These are phyloP conservation scores for Diabrotica virgifera DNA, from an alignment of 1,140 invertebrate species.

Conservation along the genomic window DNA sequence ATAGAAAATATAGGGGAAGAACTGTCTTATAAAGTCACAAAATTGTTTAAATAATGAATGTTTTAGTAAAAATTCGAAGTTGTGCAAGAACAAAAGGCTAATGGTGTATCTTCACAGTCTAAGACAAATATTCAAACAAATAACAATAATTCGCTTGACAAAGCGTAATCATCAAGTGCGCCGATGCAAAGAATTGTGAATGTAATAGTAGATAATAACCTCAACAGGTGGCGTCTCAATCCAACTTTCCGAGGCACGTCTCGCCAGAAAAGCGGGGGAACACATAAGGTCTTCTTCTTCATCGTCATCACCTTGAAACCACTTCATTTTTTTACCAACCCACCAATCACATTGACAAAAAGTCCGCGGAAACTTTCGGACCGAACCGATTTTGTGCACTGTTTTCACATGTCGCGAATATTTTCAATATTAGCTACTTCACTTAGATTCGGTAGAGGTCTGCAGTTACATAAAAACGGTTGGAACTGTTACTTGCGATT, in stretches of 20 bases:
- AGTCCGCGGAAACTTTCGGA: neutral
- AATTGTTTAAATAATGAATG: no score
- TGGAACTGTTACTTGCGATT: no score
- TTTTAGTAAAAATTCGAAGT: no score
- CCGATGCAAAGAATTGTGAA: no score
- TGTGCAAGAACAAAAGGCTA: no score
- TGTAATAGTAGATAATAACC: slow-evolving; percentile 52
- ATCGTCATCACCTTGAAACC: slow-evolving; percentile 66
- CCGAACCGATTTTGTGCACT: slow-evolving; percentile 20
- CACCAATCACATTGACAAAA: neutral
- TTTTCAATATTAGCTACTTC: neutral
- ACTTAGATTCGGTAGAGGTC: neutral
- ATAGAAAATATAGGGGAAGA: no score
- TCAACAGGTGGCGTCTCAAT: slow-evolving; percentile 79
- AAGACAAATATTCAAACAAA: no score
- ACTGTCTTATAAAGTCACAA: no score
- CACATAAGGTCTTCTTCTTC: slow-evolving; percentile 81
- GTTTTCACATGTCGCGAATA: slow-evolving; percentile 38
- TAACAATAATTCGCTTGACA: no score
- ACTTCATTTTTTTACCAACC: slow-evolving; percentile 50
- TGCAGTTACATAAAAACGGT: no score
- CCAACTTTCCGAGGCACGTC: slow-evolving; percentile 81
- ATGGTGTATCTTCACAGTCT: no score
- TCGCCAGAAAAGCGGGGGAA: slow-evolving; percentile 77
- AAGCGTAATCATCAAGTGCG: no score